Percentiles rank a stretch among this genome's conserved stretches.
Evolutionary conservation across 2,888 invertebrate genomes (phyloP).

Genomic region (Machimus rusticus): DNA sequence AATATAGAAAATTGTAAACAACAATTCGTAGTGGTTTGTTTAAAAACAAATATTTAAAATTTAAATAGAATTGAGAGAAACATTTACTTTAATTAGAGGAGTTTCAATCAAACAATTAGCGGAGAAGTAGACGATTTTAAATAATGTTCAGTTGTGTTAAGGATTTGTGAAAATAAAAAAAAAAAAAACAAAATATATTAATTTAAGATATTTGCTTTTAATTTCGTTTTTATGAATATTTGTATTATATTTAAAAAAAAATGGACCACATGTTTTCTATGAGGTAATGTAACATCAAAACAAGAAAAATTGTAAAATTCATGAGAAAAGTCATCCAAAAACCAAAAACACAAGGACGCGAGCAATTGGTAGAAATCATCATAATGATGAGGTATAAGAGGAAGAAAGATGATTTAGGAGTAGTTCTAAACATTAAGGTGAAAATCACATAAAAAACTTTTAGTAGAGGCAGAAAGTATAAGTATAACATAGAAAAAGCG

Average conservation of each 20-base stretch:
- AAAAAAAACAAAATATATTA: neutral
- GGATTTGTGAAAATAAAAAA: neutral
- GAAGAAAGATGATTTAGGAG: neutral
- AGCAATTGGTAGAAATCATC: neutral
- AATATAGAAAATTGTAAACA: neutral
- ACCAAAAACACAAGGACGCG: neutral
- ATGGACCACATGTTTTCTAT: constrained; percentile 35
- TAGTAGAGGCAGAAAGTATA: constrained; percentile 1
- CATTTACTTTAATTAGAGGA: constrained; percentile 6
- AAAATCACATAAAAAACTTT: neutral
- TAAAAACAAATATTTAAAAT: constrained; percentile 2
- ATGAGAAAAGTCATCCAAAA: neutral
- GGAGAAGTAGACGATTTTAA: neutral
- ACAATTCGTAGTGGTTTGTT: constrained; percentile 5
- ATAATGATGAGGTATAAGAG: neutral
- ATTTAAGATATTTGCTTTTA: neutral
- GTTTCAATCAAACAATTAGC: constrained; percentile 10
- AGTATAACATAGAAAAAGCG: constrained; percentile 6
- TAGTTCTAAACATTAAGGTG: constrained; percentile 1
- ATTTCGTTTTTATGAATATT: neutral
- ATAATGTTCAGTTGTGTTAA: neutral
- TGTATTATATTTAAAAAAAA: neutral
- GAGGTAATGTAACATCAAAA: neutral
- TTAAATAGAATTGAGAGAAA: constrained; percentile 11
- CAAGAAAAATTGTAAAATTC: neutral